Conservation (phyloP, 2,113 vertebrate genomes). For the Scomber colias region DNA sequence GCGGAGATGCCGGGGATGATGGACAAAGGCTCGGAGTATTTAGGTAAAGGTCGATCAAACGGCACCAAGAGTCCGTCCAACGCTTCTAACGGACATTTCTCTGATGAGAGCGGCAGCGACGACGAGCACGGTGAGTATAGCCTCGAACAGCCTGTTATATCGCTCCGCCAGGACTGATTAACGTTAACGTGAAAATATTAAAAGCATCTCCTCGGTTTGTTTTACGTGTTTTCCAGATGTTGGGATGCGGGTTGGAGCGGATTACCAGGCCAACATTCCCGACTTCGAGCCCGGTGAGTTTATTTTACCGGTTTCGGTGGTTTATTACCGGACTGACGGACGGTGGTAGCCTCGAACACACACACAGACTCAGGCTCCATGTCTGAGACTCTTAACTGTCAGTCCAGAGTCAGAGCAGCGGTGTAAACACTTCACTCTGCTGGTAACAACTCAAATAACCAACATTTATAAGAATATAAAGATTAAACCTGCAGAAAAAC, state of each 20-base stretch:
- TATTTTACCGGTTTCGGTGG: neutral
- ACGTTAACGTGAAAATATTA: fast-evolving
- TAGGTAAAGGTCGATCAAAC: constrained; percentile 91
- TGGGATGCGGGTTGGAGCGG: constrained; percentile 96
- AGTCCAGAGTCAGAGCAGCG: neutral
- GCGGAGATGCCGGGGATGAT: constrained; percentile 92
- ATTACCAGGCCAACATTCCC: constrained; percentile 95
- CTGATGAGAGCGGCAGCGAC: constrained; percentile 94
- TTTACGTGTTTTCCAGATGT: constrained; percentile 88
- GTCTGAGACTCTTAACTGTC: neutral
- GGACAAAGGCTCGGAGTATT: constrained; percentile 92
- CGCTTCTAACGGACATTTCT: constrained; percentile 92
- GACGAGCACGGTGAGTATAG: constrained; percentile 92
- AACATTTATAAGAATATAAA: neutral
- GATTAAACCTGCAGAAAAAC: neutral
- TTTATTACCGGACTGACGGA: constrained; percentile 11
- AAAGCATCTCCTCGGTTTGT: neutral
- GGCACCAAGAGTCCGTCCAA: constrained; percentile 92
- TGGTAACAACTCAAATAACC: too few relatives aligned
- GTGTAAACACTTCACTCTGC: neutral
- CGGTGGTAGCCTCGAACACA: constrained; percentile 67
- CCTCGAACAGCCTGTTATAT: constrained; percentile 81
- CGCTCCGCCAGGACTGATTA: neutral
- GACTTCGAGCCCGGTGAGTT: constrained; percentile 92
- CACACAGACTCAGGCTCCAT: neutral